Conservation (phyloP, 2,888 invertebrate species). For the Idaea dimidiata region DNA sequence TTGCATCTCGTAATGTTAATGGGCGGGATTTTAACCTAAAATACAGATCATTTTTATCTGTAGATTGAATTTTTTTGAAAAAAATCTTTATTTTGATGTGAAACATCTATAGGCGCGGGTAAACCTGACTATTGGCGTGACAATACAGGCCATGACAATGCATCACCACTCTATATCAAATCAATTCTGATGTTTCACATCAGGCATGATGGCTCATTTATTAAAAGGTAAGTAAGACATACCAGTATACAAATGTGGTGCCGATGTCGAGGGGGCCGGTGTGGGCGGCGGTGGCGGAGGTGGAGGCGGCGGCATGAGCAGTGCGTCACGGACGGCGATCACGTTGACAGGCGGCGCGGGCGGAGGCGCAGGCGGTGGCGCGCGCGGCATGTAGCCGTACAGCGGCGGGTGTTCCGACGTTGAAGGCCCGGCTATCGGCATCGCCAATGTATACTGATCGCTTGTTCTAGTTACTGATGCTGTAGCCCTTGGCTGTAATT, state of each 20-base stretch:
- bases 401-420: background rate
- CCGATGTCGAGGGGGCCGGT: background rate
- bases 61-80: too few relatives aligned
- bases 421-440: background rate
- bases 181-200: too few relatives aligned
- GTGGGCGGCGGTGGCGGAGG: background rate
- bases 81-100: too few relatives aligned
- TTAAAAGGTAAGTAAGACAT: background rate
- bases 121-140: too few relatives aligned
- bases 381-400: background rate
- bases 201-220: too few relatives aligned
- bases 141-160: too few relatives aligned
- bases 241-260: background rate
- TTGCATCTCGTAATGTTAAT: too few relatives aligned
- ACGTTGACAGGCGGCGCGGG: background rate
- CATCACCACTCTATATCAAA: too few relatives aligned
- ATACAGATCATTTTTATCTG: too few relatives aligned
- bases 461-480: background rate
- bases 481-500: background rate
- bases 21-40: too few relatives aligned
- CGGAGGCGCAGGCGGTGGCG: background rate
- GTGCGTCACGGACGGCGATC: background rate
- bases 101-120: too few relatives aligned
- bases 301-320: background rate
- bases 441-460: background rate